Percentiles rank a stretch among this genome's conserved stretches.
phyloP scores from a whole-genome alignment of 2,113 vertebrate genomes.

The Nycticorax nycticorax region DNA sequence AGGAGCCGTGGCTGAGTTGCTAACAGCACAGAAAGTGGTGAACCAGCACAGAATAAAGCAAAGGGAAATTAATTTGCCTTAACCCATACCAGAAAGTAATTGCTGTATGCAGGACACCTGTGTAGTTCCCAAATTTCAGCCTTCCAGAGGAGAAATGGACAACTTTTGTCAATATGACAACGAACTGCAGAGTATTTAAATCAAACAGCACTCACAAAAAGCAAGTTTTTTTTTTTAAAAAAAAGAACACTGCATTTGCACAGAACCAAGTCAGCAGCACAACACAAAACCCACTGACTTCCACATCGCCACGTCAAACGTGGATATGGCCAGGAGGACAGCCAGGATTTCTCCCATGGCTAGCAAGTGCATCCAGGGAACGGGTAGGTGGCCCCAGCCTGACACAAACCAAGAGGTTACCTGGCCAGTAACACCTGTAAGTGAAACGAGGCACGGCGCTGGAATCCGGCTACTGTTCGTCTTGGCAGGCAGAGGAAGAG shows the following conservation, averaged over 20 bases:
- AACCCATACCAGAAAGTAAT: not conserved
- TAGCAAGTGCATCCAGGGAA: not conserved
- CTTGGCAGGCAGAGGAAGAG: not conserved
- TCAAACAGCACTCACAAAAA: not conserved
- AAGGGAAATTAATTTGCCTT: not conserved
- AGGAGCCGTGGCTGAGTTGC: not conserved
- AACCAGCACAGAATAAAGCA: not conserved
- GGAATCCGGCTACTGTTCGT: too few species aligned
- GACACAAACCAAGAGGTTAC: not conserved
- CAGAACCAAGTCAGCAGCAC: not conserved
- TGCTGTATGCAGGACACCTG: not conserved
- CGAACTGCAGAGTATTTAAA: not conserved
- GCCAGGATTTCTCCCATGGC: not conserved
- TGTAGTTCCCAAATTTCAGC: conserved; percentile 3
- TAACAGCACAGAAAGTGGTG: not conserved
- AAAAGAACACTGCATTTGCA: not conserved
- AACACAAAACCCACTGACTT: not conserved
- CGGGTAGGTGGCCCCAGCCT: not conserved
- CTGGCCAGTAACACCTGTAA: too few species aligned
- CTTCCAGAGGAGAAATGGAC: not conserved
- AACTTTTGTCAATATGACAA: not conserved
- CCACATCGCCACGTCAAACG: not conserved
- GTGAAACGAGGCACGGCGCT: not conserved
- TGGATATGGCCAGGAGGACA: not conserved
- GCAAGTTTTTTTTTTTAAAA: not conserved